phyloP scores from a whole-genome alignment of 2,797 vertebrate species.

The Sylvia borin region DNA sequence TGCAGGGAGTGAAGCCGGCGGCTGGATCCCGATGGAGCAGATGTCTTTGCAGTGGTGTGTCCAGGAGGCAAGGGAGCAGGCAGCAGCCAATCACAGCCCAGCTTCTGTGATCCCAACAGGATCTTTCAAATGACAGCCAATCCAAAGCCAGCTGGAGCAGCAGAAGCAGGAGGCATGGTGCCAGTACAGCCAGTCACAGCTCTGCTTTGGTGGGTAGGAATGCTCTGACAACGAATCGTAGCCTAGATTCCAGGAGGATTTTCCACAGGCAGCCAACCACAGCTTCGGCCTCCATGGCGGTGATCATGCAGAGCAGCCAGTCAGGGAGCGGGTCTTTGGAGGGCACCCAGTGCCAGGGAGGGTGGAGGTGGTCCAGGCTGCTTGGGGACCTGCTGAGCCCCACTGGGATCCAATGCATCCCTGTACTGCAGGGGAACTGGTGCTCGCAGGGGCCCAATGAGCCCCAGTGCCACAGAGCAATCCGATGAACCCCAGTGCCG shows the following conservation, averaged over 20 bases:
- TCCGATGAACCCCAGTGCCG: fast-evolving
- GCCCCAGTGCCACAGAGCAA: neutral
- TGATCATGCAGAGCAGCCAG: neutral
- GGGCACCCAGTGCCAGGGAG: neutral
- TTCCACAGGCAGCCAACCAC: neutral
- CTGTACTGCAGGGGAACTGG: neutral
- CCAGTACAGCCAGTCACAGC: constrained; percentile 12
- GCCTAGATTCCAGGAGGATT: neutral
- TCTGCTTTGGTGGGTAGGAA: constrained; percentile 14
- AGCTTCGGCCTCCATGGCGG: neutral
- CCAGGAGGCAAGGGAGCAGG: neutral
- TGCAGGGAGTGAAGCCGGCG: neutral
- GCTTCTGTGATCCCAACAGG: constrained; percentile 7
- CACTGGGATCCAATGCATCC: neutral
- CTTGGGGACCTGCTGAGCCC: neutral
- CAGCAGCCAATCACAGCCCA: neutral
- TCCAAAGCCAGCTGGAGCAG: neutral
- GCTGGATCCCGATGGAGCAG: neutral
- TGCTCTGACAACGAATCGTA: neutral
- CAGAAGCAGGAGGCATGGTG: neutral
- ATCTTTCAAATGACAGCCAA: neutral
- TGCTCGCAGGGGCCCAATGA: neutral
- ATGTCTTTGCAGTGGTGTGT: neutral
- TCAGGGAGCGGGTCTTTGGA: neutral
- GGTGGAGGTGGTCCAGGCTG: neutral